These are phyloP conservation scores for Tragulus kanchil DNA, from an alignment of 2,113 vertebrate species.

Conservation along the genomic window DNA sequence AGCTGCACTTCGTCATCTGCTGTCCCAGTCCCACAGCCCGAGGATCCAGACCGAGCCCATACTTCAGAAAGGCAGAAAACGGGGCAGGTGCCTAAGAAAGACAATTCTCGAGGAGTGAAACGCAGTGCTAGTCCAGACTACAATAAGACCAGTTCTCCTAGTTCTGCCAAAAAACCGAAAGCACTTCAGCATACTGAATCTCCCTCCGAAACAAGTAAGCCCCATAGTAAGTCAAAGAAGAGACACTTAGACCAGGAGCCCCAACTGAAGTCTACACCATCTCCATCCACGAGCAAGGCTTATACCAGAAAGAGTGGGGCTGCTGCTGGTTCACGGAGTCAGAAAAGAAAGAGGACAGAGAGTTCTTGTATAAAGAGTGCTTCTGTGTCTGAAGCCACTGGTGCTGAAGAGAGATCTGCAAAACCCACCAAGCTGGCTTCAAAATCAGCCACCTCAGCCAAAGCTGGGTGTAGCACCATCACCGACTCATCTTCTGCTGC, in stretches of 20 bases:
- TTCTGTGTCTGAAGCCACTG: conserved; percentile 93
- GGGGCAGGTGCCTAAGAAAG: conserved; percentile 95
- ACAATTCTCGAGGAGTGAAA: conserved; percentile 95
- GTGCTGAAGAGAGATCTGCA: conserved; percentile 96
- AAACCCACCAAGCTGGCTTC: conserved; percentile 99
- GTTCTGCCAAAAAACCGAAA: conserved; percentile 97
- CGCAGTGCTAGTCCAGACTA: conserved; percentile 96
- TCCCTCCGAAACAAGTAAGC: conserved; percentile 92
- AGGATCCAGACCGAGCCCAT: conserved; percentile 94
- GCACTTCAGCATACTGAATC: conserved; percentile 92
- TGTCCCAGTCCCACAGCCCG: conserved; percentile 93
- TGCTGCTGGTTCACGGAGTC: conserved; percentile 92
- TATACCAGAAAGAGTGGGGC: conserved; percentile 95
- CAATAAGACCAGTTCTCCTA: conserved; percentile 94
- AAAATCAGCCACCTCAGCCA: conserved; percentile 99
- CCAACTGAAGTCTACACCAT: conserved; percentile 89
- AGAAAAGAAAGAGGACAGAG: conserved; percentile 98
- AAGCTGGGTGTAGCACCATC: conserved; percentile 99
- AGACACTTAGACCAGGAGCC: conserved; percentile 92
- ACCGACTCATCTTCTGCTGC: conserved; percentile 97
- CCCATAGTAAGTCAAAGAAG: conserved; percentile 95
- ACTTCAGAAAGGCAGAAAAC: conserved; percentile 95
- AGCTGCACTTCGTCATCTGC: conserved; percentile 95
- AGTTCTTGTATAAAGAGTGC: conserved; percentile 93
- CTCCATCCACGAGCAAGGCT: conserved; percentile 94